phyloP scores from a whole-genome alignment of 2,113 vertebrate species.

The Oreocharis arfaki region DNA sequence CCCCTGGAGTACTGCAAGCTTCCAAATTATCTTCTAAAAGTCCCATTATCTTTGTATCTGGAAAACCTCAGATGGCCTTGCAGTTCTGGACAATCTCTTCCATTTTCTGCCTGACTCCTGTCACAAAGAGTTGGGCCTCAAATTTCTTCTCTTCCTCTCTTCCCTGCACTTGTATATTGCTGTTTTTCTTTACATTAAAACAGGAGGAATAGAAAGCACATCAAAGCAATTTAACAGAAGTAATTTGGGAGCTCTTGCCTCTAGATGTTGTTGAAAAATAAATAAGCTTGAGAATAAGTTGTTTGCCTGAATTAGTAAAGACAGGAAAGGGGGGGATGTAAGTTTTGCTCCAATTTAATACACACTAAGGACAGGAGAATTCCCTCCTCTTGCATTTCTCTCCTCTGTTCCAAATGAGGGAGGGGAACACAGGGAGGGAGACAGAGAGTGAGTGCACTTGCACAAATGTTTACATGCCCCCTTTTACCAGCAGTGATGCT shows the following conservation, averaged over 20 bases:
- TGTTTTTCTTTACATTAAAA: background rate
- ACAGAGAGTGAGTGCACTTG: background rate
- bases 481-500: background rate
- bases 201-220: background rate
- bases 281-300: background rate
- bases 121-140: background rate
- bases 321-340: too few species aligned
- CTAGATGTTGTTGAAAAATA: background rate
- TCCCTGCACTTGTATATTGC: background rate
- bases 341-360: background rate
- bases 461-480: background rate
- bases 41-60: background rate
- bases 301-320: background rate
- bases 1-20: background rate
- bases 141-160: background rate
- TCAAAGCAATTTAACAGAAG: background rate
- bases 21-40: background rate
- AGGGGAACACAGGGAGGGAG: fast-evolving
- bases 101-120: background rate
- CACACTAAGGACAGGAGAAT: background rate
- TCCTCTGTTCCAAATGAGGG: background rate
- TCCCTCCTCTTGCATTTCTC: background rate
- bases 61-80: background rate
- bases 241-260: background rate
- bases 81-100: background rate